Evolutionary conservation across 2,113 vertebrate genomes (phyloP).

Genomic region (Mionectes macconnelli): DNA sequence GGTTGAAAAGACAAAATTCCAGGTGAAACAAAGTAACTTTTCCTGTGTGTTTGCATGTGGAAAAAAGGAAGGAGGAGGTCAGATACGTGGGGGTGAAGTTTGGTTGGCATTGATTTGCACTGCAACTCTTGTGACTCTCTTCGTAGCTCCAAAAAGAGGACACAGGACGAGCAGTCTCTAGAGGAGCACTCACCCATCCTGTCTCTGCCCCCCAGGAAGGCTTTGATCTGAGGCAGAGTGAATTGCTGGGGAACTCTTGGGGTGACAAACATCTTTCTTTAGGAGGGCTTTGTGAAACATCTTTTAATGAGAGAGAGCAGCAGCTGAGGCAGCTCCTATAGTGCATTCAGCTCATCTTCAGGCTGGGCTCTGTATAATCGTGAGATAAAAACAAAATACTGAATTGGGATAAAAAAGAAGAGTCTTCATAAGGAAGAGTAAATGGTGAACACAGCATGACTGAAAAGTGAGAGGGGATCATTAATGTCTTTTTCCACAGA

Average conservation of each 20-base stretch:
- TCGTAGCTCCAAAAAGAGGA: neutral
- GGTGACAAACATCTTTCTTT: neutral
- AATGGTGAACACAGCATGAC: neutral
- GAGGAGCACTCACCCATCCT: neutral
- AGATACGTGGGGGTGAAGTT: accelerated
- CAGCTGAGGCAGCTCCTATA: neutral
- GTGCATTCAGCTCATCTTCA: neutral
- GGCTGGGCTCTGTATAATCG: neutral
- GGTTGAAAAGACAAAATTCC: neutral
- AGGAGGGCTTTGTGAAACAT: neutral
- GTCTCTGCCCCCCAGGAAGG: neutral
- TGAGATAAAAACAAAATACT: neutral
- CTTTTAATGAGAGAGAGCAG: neutral
- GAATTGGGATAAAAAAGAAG: neutral
- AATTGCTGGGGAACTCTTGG: neutral
- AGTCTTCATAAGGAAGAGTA: neutral
- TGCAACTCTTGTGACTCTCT: neutral
- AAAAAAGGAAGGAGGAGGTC: neutral
- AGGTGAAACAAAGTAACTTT: neutral
- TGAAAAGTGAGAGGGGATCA: constrained; percentile 24
- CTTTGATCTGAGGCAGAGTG: neutral
- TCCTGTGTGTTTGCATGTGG: neutral
- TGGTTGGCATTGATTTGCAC: neutral
- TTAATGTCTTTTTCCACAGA: constrained; percentile 38
- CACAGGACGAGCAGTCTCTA: neutral